Evolutionary conservation across 1,140 invertebrate species (phyloP).

Genomic region (Drosophila setifemur): DNA sequence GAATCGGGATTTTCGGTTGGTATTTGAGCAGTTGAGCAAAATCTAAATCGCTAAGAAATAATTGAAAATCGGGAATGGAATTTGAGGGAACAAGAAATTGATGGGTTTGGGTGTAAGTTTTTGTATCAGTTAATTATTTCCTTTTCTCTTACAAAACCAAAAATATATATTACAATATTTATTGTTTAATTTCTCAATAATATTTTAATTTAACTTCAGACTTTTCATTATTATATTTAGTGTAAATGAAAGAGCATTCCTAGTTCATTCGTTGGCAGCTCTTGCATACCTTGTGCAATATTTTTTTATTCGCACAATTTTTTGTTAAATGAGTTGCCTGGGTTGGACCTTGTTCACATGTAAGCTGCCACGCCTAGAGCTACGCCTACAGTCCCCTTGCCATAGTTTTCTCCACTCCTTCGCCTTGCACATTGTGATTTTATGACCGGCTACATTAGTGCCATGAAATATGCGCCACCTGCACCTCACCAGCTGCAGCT

Average conservation of each 20-base stretch:
- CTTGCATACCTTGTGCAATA: neutral
- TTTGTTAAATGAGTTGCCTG: constrained; percentile 43
- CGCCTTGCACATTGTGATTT: constrained; percentile 68
- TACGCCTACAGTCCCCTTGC: constrained; percentile 9
- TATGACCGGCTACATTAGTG: constrained; percentile 80
- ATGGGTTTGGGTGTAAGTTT: too few relatives aligned
- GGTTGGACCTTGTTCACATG: constrained; percentile 65
- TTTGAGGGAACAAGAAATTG: neutral
- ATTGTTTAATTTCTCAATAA: too few relatives aligned
- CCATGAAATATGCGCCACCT: constrained; percentile 71
- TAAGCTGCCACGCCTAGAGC: constrained; percentile 61
- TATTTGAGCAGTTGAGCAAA: neutral
- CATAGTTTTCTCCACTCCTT: constrained; percentile 8
- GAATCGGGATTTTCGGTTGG: constrained; percentile 2
- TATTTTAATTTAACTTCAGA: neutral
- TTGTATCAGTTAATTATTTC: too few relatives aligned
- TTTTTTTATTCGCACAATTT: constrained; percentile 9
- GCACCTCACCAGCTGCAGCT: constrained; percentile 32
- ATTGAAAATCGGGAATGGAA: neutral
- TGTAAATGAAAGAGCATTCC: constrained; percentile 7
- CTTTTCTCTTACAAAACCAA: too few relatives aligned
- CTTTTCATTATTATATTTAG: neutral
- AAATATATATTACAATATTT: too few relatives aligned
- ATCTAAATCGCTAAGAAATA: neutral
- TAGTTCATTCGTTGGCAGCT: neutral